Conservation (phyloP, 2,113 vertebrate genomes). For the Progne subis region DNA sequence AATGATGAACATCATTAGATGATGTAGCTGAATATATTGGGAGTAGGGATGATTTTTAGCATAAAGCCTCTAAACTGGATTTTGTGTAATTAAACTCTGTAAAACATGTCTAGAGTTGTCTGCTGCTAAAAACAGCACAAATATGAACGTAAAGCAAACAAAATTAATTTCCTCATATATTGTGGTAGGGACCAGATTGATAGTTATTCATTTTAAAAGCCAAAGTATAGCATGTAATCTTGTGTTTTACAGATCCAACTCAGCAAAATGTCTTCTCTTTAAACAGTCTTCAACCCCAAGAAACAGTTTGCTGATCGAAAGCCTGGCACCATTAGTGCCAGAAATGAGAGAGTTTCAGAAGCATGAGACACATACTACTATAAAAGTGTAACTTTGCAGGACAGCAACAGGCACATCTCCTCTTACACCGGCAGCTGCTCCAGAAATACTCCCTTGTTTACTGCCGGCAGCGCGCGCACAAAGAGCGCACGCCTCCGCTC, state of each 20-base stretch:
- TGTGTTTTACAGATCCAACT: background rate
- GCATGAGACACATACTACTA: rapidly evolving
- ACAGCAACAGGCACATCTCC: conserved; percentile 18
- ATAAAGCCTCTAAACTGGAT: conserved; percentile 26
- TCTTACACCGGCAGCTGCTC: conserved; percentile 37
- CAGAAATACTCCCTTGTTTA: conserved; percentile 46
- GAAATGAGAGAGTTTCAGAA: background rate
- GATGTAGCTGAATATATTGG: background rate
- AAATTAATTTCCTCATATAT: background rate
- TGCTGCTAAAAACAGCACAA: background rate
- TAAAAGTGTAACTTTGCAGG: background rate
- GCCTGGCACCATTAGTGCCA: background rate
- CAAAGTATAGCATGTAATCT: background rate
- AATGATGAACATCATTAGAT: background rate
- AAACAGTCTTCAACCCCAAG: rapidly evolving
- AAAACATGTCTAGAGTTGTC: background rate
- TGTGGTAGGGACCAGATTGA: background rate
- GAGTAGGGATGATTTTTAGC: background rate
- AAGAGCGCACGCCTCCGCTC: background rate
- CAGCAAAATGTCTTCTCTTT: background rate
- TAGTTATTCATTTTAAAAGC: background rate
- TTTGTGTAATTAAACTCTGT: conserved; percentile 26
- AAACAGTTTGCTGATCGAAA: background rate
- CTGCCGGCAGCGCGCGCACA: background rate
- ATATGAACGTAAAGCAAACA: background rate